These are phyloP conservation scores for Galeopsomyia nigrocyanea DNA, from an alignment of 2,888 invertebrate species.

Conservation along the genomic window DNA sequence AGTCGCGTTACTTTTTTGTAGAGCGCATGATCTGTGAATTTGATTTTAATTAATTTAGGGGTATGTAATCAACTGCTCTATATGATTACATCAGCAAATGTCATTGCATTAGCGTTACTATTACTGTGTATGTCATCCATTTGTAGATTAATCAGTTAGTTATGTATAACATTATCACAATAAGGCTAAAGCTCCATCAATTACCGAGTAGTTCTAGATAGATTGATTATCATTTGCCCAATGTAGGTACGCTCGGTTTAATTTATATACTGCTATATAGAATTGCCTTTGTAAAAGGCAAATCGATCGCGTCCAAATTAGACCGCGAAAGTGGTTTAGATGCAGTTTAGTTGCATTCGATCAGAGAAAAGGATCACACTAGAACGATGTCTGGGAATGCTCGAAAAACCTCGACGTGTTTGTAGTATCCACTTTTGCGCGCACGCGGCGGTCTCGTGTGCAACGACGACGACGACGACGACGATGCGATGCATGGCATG, in stretches of 20 bases:
- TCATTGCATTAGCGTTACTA: slow-evolving; percentile 43
- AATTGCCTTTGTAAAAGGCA: too few relatives aligned
- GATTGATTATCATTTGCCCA: not conserved
- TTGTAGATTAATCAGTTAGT: slow-evolving; percentile 49
- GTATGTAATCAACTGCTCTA: slow-evolving; percentile 49
- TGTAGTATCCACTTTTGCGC: slow-evolving; percentile 29
- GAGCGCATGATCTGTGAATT: slow-evolving; percentile 67
- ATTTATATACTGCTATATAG: too few relatives aligned
- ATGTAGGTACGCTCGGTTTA: too few relatives aligned
- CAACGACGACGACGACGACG: too few relatives aligned
- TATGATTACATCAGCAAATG: slow-evolving; percentile 46
- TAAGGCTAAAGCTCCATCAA: slow-evolving; percentile 17
- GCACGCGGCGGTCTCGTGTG: slow-evolving; percentile 13
- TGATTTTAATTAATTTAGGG: slow-evolving; percentile 47
- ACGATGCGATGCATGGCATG: slow-evolving; percentile 63
- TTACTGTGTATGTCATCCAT: slow-evolving; percentile 28
- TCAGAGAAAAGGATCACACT: not conserved
- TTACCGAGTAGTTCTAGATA: slow-evolving; percentile 5
- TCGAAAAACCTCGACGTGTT: slow-evolving; percentile 17
- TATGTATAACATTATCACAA: slow-evolving; percentile 46
- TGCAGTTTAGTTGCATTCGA: not conserved
- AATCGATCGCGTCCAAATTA: too few relatives aligned
- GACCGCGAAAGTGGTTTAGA: too few relatives aligned
- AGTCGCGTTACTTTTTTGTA: slow-evolving; percentile 57
- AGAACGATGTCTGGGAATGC: slow-evolving; percentile 36